Percentiles rank a stretch among this genome's conserved stretches.
These are phyloP conservation scores for Clarias gariepinus DNA, from an alignment of 2,113 vertebrate species.

Conservation along the genomic window DNA sequence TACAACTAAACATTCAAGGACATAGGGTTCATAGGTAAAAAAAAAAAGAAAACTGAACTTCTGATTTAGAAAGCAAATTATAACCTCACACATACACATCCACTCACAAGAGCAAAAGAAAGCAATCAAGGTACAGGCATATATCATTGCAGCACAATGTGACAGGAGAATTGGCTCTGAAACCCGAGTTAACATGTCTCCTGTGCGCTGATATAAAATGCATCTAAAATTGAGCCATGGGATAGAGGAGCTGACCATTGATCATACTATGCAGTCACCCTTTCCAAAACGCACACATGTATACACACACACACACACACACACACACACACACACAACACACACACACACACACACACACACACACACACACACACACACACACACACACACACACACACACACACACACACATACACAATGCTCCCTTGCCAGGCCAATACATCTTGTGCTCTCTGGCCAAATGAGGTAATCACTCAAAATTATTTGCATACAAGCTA, in stretches of 20 bases:
- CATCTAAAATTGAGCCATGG: slow-evolving; percentile 46
- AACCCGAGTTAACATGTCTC: slow-evolving; percentile 50
- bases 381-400: slow-evolving; percentile 19
- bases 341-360: slow-evolving; percentile 29
- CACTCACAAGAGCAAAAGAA: slow-evolving; percentile 8
- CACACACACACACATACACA: slow-evolving; percentile 32
- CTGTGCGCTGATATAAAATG: slow-evolving; percentile 43
- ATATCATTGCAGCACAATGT: slow-evolving; percentile 45
- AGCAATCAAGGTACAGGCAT: slow-evolving; percentile 43
- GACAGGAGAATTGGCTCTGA: slow-evolving; percentile 49
- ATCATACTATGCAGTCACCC: slow-evolving; percentile 43
- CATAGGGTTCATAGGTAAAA: not conserved
- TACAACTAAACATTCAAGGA: slow-evolving; percentile 20
- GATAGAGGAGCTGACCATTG: slow-evolving; percentile 51
- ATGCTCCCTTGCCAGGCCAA: slow-evolving; percentile 67
- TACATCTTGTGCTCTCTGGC: slow-evolving; percentile 85
- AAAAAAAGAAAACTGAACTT: not conserved
- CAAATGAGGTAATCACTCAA: slow-evolving; percentile 97
- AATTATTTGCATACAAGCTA: slow-evolving; percentile 98
- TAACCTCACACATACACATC: slow-evolving; percentile 34
- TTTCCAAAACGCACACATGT: slow-evolving; percentile 15
- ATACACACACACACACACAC: slow-evolving; percentile 19
- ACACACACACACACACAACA: slow-evolving; percentile 26
- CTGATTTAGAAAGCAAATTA: slow-evolving; percentile 38
- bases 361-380: slow-evolving; percentile 14